Percentiles rank a stretch among this genome's conserved stretches.
Evolutionary conservation across 2,888 invertebrate species (phyloP).

Genomic region (Arrhopalites spinosus): DNA sequence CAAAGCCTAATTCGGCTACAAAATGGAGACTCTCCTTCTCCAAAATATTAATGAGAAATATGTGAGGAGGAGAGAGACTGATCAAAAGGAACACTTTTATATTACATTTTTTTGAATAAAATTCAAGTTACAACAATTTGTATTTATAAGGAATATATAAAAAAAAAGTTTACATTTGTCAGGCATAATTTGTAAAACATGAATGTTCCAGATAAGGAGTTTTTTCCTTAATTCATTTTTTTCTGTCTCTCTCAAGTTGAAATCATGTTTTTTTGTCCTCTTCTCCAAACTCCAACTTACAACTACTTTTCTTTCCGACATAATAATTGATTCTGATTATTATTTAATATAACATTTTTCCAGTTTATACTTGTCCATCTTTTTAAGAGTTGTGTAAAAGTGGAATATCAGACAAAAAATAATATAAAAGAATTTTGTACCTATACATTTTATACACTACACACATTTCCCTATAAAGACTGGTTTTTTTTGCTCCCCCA

Average conservation of each 20-base stretch:
- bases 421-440: not conserved
- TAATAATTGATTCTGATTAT: slow-evolving; percentile 32
- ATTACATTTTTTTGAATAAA: not conserved
- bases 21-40: too few relatives aligned
- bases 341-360: not conserved
- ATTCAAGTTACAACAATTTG: not conserved
- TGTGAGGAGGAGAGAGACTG: not conserved
- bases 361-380: slow-evolving; percentile 5
- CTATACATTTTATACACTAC: not conserved
- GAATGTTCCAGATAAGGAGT: slow-evolving; percentile 31
- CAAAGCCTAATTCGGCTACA: too few relatives aligned
- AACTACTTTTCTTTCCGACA: slow-evolving; percentile 31
- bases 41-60: too few relatives aligned
- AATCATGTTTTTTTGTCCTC: too few relatives aligned
- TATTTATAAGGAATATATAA: too few relatives aligned
- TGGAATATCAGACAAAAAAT: too few relatives aligned
- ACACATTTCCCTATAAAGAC: too few relatives aligned
- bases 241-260: not conserved
- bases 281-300: too few relatives aligned
- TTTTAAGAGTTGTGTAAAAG: too few relatives aligned
- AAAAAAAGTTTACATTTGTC: too few relatives aligned
- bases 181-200: slow-evolving; percentile 25
- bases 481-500: too few relatives aligned
- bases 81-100: not conserved
- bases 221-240: slow-evolving; percentile 20